Base-by-base conservation (phyloP, 2,797 vertebrate species). In the Schizopygopsis malacanthus region DNA sequence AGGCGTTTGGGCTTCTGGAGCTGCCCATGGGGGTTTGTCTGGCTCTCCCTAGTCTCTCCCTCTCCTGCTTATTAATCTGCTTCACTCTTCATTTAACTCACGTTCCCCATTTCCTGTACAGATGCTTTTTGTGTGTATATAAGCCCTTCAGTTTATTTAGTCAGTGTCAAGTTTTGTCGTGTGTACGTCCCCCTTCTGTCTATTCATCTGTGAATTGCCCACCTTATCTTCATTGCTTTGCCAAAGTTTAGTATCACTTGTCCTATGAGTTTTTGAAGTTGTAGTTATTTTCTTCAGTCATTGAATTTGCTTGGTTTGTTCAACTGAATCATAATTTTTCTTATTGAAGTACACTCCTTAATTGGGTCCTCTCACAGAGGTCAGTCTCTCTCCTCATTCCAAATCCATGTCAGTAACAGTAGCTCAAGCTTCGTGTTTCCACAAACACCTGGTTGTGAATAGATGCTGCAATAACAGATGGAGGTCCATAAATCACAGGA, bases 401-500 rank as follows among this genome's bases (percentile, higher is more conserved):
- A 22, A 76, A 54, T 54, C 50, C 28, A 10, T 13, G 18, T 22
- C 50, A 22, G 22, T n/a, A 78, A 28, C 54, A 41, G 33, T 22
- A 69, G 33, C 73, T 54, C 59, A 67, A 33, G 41, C 15, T 10
- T 67, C 10, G 0, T 47, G 67, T 77, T 25, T 61, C 45, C 52
- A 65, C 67, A 82, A 25, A 78, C 50, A 70, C 81, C 28, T 56
- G 33, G 11, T 37, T 39, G 4, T 50, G 52, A 82, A 81, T 63
- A 81, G 13, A 41, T 67, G 65, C 4, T 1, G 13, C n/a, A 63
- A 37, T 67, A 85, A 63, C 93, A 93, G 90, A 92, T 90, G 91
- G 92, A 91, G 85, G 83, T 65, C 37, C 88, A 88, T 93, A 92
- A 93, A 94, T 94, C 91, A 88, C 82, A 15, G 77, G 13, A 78